Evolutionary conservation across 2,888 invertebrate genomes (phyloP).

Genomic region (Aphelenchoides bicaudatus): DNA sequence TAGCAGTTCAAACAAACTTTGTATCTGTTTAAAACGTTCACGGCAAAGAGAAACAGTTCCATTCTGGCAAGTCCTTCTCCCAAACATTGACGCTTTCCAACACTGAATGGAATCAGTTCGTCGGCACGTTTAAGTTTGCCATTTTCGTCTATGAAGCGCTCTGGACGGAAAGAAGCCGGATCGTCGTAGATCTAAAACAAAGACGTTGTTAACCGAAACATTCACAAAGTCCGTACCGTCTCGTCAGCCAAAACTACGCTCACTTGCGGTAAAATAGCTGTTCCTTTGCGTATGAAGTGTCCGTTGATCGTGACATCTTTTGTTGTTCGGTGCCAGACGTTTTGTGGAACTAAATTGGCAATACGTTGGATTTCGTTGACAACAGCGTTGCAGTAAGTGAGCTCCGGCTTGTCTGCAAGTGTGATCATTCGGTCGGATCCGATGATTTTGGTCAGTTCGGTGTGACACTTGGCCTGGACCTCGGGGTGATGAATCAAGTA

Average conservation of each 20-base stretch:
- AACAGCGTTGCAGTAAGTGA: neutral
- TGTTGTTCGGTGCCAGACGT: slow-evolving; percentile 19
- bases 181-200: slow-evolving; percentile 43
- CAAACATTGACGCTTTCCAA: slow-evolving; percentile 11
- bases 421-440: neutral
- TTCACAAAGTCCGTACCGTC: slow-evolving; percentile 11
- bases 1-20: neutral
- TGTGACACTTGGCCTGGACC: neutral
- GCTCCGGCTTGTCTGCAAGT: neutral
- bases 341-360: slow-evolving; percentile 22
- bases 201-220: neutral
- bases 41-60: slow-evolving; percentile 1
- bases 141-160: slow-evolving; percentile 42
- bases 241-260: slow-evolving; percentile 10
- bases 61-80: neutral
- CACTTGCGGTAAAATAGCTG: slow-evolving; percentile 19
- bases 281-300: slow-evolving; percentile 18
- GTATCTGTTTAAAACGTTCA: slow-evolving; percentile 1
- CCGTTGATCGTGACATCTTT: slow-evolving; percentile 19
- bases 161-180: slow-evolving; percentile 43
- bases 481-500: slow-evolving; percentile 5
- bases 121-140: slow-evolving; percentile 40
- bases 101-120: slow-evolving; percentile 40
- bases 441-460: neutral
- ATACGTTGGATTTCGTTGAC: slow-evolving; percentile 24